These are phyloP conservation scores for Microtus montanus DNA, from an alignment of 2,113 vertebrate species.

Conservation along the genomic window DNA sequence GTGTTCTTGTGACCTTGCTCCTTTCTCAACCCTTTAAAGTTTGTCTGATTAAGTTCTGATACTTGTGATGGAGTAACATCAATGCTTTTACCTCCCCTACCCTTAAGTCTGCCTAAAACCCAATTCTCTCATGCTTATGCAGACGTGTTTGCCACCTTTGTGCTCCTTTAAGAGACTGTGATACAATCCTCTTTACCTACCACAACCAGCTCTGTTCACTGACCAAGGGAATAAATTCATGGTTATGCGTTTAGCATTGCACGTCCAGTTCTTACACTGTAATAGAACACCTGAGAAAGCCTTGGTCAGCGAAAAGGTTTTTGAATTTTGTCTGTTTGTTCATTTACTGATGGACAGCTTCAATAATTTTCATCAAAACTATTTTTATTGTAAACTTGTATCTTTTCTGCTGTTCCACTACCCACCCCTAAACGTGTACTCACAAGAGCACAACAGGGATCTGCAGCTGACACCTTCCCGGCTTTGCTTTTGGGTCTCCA, in stretches of 20 bases:
- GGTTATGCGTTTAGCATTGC: not conserved
- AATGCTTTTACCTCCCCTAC: not conserved
- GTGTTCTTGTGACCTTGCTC: not conserved
- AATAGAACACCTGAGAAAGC: not conserved
- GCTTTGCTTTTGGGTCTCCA: conserved; percentile 46
- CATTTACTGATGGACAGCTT: not conserved
- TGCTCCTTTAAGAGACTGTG: not conserved
- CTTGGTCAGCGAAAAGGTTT: not conserved
- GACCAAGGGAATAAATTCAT: not conserved
- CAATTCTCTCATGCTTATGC: not conserved
- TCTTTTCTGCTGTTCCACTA: not conserved
- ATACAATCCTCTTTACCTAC: not conserved
- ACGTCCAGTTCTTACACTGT: not conserved
- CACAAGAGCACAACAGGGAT: conserved; percentile 17
- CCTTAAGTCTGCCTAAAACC: not conserved
- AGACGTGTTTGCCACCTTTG: not conserved
- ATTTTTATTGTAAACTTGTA: conserved; percentile 8
- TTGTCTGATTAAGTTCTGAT: conserved; percentile 12
- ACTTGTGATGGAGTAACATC: not conserved
- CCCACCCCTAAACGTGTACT: not conserved
- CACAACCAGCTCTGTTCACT: not conserved
- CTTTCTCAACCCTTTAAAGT: not conserved
- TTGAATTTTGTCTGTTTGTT: not conserved
- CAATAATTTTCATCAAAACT: conserved; percentile 12
- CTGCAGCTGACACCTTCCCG: conserved; percentile 40